A percentile compares a stretch with the other conserved stretches of the same genome.
phyloP scores from a whole-genome alignment of 2,888 invertebrate genomes.

The Eumacrocentrus americanus region DNA sequence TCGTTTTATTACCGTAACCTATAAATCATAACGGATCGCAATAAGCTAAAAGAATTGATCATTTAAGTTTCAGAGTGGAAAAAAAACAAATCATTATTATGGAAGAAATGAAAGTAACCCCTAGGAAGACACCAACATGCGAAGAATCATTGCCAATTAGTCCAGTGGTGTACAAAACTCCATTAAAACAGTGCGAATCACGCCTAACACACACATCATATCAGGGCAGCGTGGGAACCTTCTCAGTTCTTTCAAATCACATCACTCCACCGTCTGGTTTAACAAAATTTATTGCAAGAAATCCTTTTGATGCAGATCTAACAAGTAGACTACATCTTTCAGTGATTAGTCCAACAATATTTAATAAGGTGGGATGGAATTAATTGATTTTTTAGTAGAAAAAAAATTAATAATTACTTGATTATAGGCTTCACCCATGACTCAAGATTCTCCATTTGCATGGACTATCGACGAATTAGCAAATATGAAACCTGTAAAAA shows the following conservation, averaged over 20 bases:
- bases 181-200: conserved; percentile 40
- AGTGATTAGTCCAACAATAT: conserved; percentile 68
- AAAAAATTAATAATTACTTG: too few relatives aligned
- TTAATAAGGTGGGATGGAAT: conserved; percentile 54
- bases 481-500: conserved; percentile 71
- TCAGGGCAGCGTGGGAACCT: conserved; percentile 37
- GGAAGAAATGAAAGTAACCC: not conserved
- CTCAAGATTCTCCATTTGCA: conserved; percentile 62
- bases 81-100: not conserved
- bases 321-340: conserved; percentile 71
- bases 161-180: conserved; percentile 42
- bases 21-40: too few relatives aligned
- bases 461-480: conserved; percentile 78
- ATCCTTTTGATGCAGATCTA: conserved; percentile 73
- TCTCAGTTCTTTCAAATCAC: conserved; percentile 58
- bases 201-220: conserved; percentile 33
- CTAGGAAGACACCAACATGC: not conserved
- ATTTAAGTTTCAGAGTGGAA: not conserved
- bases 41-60: not conserved
- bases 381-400: too few relatives aligned
- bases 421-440: conserved; percentile 55
- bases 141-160: conserved; percentile 28
- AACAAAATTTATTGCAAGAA: conserved; percentile 65
- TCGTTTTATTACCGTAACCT: too few relatives aligned
- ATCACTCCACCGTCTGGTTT: conserved; percentile 68